phyloP scores from a whole-genome alignment of 1,140 invertebrate species.

The Diabrotica virgifera region DNA sequence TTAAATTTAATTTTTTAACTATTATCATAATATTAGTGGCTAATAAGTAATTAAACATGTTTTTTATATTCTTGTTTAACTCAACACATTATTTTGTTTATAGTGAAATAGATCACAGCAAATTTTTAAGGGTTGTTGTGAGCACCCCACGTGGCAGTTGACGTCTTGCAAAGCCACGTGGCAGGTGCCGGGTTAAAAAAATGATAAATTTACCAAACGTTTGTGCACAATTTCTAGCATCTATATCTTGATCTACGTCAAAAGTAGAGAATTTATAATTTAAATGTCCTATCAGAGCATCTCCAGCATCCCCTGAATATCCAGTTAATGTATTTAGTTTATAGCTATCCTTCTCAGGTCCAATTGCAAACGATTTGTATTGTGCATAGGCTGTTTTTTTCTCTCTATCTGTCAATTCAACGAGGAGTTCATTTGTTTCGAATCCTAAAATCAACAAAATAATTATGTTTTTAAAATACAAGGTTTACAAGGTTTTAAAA shows the following conservation, averaged over 20 bases:
- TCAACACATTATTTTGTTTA: too few relatives aligned
- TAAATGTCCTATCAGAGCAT: slow-evolving; percentile 68
- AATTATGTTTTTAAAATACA: too few relatives aligned
- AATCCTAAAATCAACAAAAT: slow-evolving; percentile 8
- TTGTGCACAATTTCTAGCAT: slow-evolving; percentile 67
- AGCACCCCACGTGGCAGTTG: too few relatives aligned
- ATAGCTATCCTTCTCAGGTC: slow-evolving; percentile 61
- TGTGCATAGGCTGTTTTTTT: slow-evolving; percentile 55
- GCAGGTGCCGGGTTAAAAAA: too few relatives aligned
- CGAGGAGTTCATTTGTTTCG: slow-evolving; percentile 50
- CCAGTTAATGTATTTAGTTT: slow-evolving; percentile 59
- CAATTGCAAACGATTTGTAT: slow-evolving; percentile 65
- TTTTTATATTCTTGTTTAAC: too few relatives aligned
- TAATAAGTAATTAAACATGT: too few relatives aligned
- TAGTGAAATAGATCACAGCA: too few relatives aligned
- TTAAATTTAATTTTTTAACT: too few relatives aligned
- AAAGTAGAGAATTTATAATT: slow-evolving; percentile 69
- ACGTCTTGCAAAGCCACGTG: too few relatives aligned
- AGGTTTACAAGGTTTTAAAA: too few relatives aligned
- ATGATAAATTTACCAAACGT: slow-evolving; percentile 48
- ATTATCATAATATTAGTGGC: too few relatives aligned
- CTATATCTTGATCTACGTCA: slow-evolving; percentile 70
- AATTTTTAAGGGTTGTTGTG: too few relatives aligned
- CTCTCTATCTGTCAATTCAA: slow-evolving; percentile 63
- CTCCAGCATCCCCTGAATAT: slow-evolving; percentile 62